Base-by-base conservation (phyloP, 2,113 vertebrate genomes). In the Carlito syrichta region DNA sequence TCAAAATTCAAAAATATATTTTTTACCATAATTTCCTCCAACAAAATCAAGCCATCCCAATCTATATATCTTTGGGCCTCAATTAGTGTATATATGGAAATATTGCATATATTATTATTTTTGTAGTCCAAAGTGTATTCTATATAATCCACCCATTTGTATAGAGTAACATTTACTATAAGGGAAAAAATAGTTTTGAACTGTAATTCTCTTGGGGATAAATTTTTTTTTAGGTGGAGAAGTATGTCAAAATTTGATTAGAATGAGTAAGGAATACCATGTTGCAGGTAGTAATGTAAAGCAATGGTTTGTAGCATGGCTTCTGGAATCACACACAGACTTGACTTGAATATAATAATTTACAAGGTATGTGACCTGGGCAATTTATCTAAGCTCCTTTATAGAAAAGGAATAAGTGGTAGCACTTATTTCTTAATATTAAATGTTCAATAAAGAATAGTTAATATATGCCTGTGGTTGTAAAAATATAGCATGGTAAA, bases 401-500 rank as follows among this genome's bases (percentile, higher is more conserved):
- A n/a, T 38, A 66, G 4, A 73, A 73, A 85, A 17, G 25, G 27
- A 71, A 48, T 89, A 79, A 85, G 30, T 50, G 20, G 40, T 78
- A 43, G 27, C n/a, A 20, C 20, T 95, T 86, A 25, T 63, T 4
- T 84, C 32, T 82, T 73, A 40, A 63, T 50, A 85, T 56, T 62
- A 56, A 89, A 48, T 86, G 38, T 79, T 84, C 56, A 89, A 66
- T 68, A 85, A 74, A 83, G 69, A 94, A 66, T 74, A 94, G 69
- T 35, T 66, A 23, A 48, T 50, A 13, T 50, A 58, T 79, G 19
- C 4, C 6, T 58, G n/a, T 43, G 35, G 23, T 11, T 88, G 3
- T 95, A 32, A 93, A 95, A 91, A 63, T 62, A 50, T 48, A 93
- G 45, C 38, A 48, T 14, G 13, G 35, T n/a, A 38, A 81, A 89